A percentile compares a stretch with the other conserved stretches of the same genome.
Evolutionary conservation across 1,140 invertebrate species (phyloP).

Genomic region (Halesus radiatus): DNA sequence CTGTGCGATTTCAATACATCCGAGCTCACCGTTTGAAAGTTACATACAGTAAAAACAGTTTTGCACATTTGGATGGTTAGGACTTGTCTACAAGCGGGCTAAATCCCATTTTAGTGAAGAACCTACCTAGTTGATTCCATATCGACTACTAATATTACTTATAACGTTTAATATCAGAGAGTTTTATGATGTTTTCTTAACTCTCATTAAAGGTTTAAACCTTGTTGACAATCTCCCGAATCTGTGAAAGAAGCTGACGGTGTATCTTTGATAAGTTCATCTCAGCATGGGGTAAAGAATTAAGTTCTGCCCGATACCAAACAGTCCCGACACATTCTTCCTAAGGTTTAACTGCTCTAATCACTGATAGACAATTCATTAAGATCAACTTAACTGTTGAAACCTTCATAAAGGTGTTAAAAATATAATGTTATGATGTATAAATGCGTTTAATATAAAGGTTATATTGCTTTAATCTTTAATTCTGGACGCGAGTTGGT

Average conservation of each 20-base stretch:
- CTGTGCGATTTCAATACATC: no score
- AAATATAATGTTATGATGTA: background rate
- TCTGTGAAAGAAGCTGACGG: background rate
- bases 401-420: constrained; percentile 15
- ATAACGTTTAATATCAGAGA: background rate
- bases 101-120: no score
- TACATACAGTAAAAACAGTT: no score
- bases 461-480: no score
- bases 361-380: background rate
- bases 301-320: background rate
- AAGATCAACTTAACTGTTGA: constrained; percentile 36
- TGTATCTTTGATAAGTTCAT: background rate
- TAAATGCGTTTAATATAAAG: no score
- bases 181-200: background rate
- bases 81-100: no score
- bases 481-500: no score
- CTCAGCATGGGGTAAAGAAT: background rate
- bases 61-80: no score
- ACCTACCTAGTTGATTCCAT: no score
- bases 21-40: no score
- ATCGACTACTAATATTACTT: background rate
- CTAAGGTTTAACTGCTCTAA: background rate
- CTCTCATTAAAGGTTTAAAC: background rate
- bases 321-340: no score
- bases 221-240: constrained; percentile 4